Evolutionary conservation across 2,888 invertebrate genomes (phyloP).

Genomic region (Cephalotes varians): DNA sequence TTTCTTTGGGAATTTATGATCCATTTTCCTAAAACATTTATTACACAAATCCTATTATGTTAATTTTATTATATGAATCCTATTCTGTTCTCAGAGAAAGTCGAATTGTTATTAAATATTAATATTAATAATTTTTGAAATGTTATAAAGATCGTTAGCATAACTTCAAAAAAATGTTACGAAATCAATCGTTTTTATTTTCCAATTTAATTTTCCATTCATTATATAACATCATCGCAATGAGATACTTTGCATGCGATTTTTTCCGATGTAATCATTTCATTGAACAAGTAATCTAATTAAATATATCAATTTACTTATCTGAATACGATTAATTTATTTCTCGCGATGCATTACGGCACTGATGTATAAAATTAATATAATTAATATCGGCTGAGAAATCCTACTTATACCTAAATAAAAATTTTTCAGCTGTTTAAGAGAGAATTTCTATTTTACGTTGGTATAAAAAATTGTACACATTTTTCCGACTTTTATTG

Average conservation of each 20-base stretch:
- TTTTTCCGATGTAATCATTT: not conserved
- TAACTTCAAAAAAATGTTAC: not conserved
- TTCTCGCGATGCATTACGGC: not conserved
- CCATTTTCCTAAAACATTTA: not conserved
- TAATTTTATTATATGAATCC: not conserved
- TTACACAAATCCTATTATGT: not conserved
- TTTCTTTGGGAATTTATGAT: not conserved
- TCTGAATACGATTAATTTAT: not conserved
- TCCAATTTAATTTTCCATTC: not conserved
- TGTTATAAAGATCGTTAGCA: not conserved
- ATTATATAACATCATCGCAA: not conserved
- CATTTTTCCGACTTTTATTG: not conserved
- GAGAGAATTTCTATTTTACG: not conserved
- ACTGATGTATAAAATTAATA: not conserved
- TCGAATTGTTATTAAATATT: no score
- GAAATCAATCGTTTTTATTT: not conserved
- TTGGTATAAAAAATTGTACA: not conserved
- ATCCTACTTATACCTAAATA: not conserved
- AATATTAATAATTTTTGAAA: not conserved
- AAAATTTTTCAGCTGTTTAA: not conserved
- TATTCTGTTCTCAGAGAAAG: not conserved
- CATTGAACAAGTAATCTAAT: not conserved
- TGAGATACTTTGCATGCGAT: not conserved
- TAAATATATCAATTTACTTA: not conserved
- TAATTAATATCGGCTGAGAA: not conserved